Percentiles rank a stretch among this genome's conserved stretches.
These are phyloP conservation scores for Vombatus ursinus DNA, from an alignment of 2,113 vertebrate genomes.

Conservation along the genomic window DNA sequence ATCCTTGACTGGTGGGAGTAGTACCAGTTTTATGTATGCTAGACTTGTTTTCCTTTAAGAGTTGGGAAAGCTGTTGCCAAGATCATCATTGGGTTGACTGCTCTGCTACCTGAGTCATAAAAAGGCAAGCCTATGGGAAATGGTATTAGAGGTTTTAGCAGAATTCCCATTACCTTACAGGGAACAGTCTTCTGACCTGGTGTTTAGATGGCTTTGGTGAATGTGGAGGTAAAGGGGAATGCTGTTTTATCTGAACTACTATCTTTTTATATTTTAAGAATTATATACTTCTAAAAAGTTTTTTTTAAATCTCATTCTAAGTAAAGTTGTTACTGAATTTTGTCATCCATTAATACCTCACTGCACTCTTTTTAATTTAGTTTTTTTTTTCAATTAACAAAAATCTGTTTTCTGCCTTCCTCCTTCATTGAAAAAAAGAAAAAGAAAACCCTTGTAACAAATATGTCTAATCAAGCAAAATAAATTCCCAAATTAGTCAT, in stretches of 20 bases:
- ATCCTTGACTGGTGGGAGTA: neutral
- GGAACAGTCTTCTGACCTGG: neutral
- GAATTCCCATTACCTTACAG: neutral
- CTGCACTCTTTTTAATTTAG: neutral
- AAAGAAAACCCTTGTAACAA: neutral
- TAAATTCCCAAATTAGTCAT: neutral
- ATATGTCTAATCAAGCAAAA: neutral
- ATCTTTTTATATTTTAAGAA: neutral
- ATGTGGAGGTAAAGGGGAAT: neutral
- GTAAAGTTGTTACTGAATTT: neutral
- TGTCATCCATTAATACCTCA: neutral
- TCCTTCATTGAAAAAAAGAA: neutral
- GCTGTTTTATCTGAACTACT: neutral
- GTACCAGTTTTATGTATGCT: neutral
- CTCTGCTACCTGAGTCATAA: neutral
- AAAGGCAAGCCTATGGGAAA: neutral
- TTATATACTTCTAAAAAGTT: neutral
- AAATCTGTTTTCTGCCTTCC: neutral
- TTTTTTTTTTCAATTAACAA: neutral
- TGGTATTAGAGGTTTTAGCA: neutral
- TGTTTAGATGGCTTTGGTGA: neutral
- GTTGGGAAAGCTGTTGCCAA: neutral
- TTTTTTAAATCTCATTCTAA: neutral
- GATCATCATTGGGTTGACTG: neutral
- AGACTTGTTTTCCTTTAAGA: neutral